Conservation (phyloP, 2,797 vertebrate species). For the Ptychadena robeensis region DNA sequence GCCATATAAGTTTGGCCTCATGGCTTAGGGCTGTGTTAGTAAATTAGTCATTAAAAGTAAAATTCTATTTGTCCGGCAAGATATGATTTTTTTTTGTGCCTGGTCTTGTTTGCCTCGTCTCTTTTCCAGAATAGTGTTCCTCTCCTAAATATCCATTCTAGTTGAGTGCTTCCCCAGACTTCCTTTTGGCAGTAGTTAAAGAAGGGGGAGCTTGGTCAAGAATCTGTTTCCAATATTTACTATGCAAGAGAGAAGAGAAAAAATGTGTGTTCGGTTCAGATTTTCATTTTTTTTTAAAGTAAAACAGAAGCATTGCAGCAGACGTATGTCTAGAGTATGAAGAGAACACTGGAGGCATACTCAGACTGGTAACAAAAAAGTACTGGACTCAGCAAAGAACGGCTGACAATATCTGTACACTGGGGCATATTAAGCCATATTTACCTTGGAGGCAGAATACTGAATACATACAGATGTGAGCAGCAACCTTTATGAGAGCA, state of each 20-base stretch:
- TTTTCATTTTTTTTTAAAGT: slow-evolving; percentile 40
- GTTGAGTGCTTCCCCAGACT: slow-evolving; percentile 61
- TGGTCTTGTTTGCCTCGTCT: slow-evolving; percentile 38
- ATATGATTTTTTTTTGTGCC: slow-evolving; percentile 35
- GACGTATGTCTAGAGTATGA: slow-evolving; percentile 57
- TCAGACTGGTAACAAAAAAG: slow-evolving; percentile 11
- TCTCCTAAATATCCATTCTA: slow-evolving; percentile 59
- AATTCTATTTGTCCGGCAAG: slow-evolving; percentile 1
- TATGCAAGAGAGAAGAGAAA: slow-evolving; percentile 60
- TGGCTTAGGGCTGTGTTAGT: no score
- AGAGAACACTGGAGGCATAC: slow-evolving; percentile 38
- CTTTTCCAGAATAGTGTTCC: slow-evolving; percentile 61
- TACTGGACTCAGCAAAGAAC: slow-evolving; percentile 21
- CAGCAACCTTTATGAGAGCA: slow-evolving; percentile 60
- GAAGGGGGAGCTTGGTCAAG: slow-evolving; percentile 59
- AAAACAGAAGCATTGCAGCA: slow-evolving; percentile 61
- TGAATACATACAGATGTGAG: slow-evolving; percentile 61
- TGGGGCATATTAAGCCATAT: slow-evolving; percentile 53
- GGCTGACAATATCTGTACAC: slow-evolving; percentile 48
- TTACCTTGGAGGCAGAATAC: slow-evolving; percentile 58
- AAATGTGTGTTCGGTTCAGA: slow-evolving; percentile 59
- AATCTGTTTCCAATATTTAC: slow-evolving; percentile 64
- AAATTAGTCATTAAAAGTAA: no score
- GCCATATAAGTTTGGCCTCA: no score
- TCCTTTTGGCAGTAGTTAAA: slow-evolving; percentile 59